Conservation (phyloP, 2,888 invertebrate genomes). For the Penaeus monodon region DNA sequence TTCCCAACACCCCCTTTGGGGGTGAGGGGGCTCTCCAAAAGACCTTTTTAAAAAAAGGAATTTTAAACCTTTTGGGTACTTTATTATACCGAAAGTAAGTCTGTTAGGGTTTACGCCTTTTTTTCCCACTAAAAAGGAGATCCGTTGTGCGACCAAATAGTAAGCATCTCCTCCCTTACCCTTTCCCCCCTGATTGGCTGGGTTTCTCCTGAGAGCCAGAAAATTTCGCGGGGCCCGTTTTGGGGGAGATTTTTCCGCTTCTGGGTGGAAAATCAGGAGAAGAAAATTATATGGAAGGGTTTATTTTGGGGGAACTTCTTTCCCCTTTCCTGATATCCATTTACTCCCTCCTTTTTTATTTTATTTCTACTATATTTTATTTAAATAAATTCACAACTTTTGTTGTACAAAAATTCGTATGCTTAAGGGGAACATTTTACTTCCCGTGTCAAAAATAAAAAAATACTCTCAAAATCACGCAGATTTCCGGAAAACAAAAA, state of each 20-base stretch:
- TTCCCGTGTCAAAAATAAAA: background rate
- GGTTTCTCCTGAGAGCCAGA: constrained; percentile 52
- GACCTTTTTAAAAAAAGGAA: background rate
- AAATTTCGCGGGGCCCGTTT: constrained; percentile 37
- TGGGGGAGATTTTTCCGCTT: constrained; percentile 50
- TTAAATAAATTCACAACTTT: too few relatives aligned
- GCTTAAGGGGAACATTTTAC: background rate
- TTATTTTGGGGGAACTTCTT: constrained; percentile 40
- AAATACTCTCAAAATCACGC: background rate
- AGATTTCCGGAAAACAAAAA: constrained; percentile 13
- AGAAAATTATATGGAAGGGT: constrained; percentile 42
- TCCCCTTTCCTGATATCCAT: constrained; percentile 17
- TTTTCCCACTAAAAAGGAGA: constrained; percentile 6
- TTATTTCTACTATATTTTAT: too few relatives aligned
- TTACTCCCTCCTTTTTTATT: too few relatives aligned
- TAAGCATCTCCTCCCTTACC: constrained; percentile 56
- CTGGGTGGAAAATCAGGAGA: constrained; percentile 51
- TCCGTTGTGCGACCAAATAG: constrained; percentile 54
- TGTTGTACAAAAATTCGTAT: background rate
- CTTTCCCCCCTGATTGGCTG: constrained; percentile 55
- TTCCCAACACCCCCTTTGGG: constrained; percentile 38
- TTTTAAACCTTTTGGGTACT: constrained; percentile 25
- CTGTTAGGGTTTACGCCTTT: constrained; percentile 23
- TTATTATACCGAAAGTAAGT: background rate
- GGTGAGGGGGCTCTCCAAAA: constrained; percentile 32